Evolutionary conservation across 1,140 invertebrate species (phyloP).

Genomic region (Orius insidiosus): DNA sequence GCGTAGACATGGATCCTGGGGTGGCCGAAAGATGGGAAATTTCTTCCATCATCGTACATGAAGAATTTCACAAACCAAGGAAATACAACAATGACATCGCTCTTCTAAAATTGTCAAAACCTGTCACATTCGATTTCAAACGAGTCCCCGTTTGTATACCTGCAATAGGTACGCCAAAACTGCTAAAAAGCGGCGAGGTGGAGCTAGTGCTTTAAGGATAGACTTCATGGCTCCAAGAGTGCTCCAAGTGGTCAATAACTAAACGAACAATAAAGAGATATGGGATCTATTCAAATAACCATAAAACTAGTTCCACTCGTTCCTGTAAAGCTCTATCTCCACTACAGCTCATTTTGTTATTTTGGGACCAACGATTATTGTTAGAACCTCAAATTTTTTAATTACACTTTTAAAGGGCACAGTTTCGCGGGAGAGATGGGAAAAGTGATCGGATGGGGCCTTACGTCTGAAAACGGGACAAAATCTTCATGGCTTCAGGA

Average conservation of each 20-base stretch:
- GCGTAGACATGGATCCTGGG: conserved; percentile 21
- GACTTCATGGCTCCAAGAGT: not conserved
- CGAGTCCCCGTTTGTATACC: conserved; percentile 37
- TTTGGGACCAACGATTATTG: too few species aligned
- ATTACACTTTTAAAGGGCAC: conserved; percentile 16
- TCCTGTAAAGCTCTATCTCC: too few species aligned
- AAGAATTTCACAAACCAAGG: conserved; percentile 14
- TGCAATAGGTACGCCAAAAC: conserved; percentile 27
- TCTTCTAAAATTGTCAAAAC: conserved; percentile 30
- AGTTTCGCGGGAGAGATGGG: conserved; percentile 30
- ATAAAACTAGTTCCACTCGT: too few species aligned
- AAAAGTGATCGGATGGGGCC: conserved; percentile 45
- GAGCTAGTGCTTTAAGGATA: conserved; percentile 12
- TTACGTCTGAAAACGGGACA: conserved; percentile 27
- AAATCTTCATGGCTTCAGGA: conserved; percentile 33
- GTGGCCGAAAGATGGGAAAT: conserved; percentile 23
- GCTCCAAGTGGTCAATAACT: conserved; percentile 4
- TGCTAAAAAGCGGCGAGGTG: too few species aligned
- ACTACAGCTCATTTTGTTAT: too few species aligned
- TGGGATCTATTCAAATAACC: too few species aligned
- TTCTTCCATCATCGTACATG: conserved; percentile 24
- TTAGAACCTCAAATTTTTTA: too few species aligned
- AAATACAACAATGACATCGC: conserved; percentile 37
- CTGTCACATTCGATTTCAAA: conserved; percentile 26
- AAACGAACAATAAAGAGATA: too few species aligned